A percentile compares a stretch with the other conserved stretches of the same genome.
Conservation (phyloP, 2,797 vertebrate species). For the Gymnodraco acuticeps region DNA sequence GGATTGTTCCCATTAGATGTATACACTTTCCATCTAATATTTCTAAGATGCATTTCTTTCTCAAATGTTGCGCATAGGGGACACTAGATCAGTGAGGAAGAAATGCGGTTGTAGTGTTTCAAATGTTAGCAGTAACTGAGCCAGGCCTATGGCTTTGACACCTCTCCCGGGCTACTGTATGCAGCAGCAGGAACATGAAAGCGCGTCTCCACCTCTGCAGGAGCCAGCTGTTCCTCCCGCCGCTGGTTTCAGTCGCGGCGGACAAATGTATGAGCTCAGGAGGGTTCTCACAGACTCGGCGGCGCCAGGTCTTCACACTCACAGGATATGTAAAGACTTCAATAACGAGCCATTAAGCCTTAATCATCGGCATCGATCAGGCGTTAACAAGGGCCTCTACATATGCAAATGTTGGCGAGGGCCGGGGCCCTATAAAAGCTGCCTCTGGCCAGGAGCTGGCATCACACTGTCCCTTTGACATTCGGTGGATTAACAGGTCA, state of each 20-base stretch:
- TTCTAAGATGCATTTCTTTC: too few species aligned
- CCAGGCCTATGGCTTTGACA: not conserved
- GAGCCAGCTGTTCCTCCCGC: slow-evolving; percentile 55
- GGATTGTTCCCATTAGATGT: too few species aligned
- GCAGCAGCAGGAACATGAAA: slow-evolving; percentile 12
- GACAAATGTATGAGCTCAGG: slow-evolving; percentile 77
- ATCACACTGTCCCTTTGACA: slow-evolving; percentile 48
- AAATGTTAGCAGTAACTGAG: not conserved
- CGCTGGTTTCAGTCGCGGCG: slow-evolving; percentile 53
- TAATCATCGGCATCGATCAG: slow-evolving; percentile 85
- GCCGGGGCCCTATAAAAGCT: slow-evolving; percentile 60
- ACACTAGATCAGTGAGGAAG: not conserved
- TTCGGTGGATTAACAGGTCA: slow-evolving; percentile 47
- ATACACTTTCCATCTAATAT: not conserved
- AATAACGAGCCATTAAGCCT: slow-evolving; percentile 86
- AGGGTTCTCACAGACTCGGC: slow-evolving; percentile 80
- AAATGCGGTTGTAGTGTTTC: not conserved
- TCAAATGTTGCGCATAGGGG: too few species aligned
- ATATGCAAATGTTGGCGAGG: slow-evolving; percentile 77
- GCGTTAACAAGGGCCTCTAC: slow-evolving; percentile 78
- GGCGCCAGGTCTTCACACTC: slow-evolving; percentile 87
- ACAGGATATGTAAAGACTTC: slow-evolving; percentile 87
- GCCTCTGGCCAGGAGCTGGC: not conserved
- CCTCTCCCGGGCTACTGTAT: slow-evolving; percentile 29
- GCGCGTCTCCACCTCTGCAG: slow-evolving; percentile 27